Base-by-base conservation (phyloP, 2,797 vertebrate genomes). In the Gallinago nigripennis region DNA sequence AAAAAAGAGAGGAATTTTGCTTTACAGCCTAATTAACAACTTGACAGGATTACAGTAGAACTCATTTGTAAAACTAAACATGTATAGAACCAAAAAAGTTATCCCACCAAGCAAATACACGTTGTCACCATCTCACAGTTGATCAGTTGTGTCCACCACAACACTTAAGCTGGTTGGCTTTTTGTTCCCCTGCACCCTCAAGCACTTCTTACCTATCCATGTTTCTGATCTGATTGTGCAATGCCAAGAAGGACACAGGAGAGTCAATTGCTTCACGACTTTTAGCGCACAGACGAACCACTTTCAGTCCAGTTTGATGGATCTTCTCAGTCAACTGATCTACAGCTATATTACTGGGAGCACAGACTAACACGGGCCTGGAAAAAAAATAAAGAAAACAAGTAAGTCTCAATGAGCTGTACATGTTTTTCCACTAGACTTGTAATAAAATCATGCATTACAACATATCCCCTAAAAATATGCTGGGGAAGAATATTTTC, bases 151-250 rank as follows among this genome's bases (percentile, higher is more conserved):
- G 31, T 2, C 66, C 75, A 53, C 0, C 35, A 17, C 3, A 41
- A 3, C 21, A 23, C 11, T 2, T 1, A 1, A 12, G 4, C 0
- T 0, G 20, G 1, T 15, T 17, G 13, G 3, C 16, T 16, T 12
- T n/a, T 13, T 0, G 0, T 13, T 68, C 33, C 43, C 9, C 30
- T 17, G 11, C 24, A 15, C 16, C 27, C 39, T 17, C 50, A 14
- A 3, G 7, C 30, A 2, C 4, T 19, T 19, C 96, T 87, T 57
- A 99, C 99, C 99, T 99, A 96, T 99, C 99, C 99, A 99, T 99
- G 97, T 99, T 99, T 93, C 99, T 98, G 97, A 99, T 99, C 98
- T 99, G 99, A 95, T 99, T 99, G 97, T 99, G 99, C 93, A 99
- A 96, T 1, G 99, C 99, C 96, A 99, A 96, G 97, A 99, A 99